Conservation (phyloP, 1,140 invertebrate species). For the Tetramorium parvispinum region DNA sequence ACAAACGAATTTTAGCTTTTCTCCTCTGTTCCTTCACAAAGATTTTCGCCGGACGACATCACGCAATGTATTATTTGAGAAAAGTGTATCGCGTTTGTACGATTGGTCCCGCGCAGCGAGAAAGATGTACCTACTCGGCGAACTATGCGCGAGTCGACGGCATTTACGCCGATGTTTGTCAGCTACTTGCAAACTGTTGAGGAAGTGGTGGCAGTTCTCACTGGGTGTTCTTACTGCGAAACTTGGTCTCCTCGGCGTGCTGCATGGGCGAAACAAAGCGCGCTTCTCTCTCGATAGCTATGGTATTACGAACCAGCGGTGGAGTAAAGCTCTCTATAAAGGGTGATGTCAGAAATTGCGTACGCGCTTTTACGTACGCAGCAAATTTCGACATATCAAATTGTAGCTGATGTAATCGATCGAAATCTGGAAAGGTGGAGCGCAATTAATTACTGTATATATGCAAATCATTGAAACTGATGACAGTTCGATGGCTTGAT, state of each 20-base stretch:
- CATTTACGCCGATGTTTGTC: slow-evolving; percentile 32
- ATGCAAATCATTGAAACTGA: not conserved
- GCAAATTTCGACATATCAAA: not conserved
- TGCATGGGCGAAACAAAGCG: slow-evolving; percentile 43
- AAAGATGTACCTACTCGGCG: slow-evolving; percentile 17
- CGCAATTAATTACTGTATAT: not conserved
- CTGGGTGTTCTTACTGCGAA: slow-evolving; percentile 48
- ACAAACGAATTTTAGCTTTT: not conserved
- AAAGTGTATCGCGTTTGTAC: not conserved
- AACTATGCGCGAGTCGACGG: slow-evolving; percentile 29
- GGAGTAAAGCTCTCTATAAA: slow-evolving; percentile 24
- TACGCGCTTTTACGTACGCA: not conserved
- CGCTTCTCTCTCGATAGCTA: slow-evolving; percentile 9
- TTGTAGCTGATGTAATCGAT: not conserved
- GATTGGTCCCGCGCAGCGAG: not conserved
- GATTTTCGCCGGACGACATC: not conserved
- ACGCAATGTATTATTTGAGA: not conserved
- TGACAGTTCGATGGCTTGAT: not conserved
- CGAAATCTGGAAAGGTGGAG: not conserved
- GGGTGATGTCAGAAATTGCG: slow-evolving; percentile 40
- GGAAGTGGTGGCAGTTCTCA: slow-evolving; percentile 46
- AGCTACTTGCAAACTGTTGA: slow-evolving; percentile 59
- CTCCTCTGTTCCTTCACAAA: not conserved
- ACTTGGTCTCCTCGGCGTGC: slow-evolving; percentile 25
- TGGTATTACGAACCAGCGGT: not conserved